Base-by-base conservation (phyloP, 2,797 vertebrate species). In the Lacerta agilis region DNA sequence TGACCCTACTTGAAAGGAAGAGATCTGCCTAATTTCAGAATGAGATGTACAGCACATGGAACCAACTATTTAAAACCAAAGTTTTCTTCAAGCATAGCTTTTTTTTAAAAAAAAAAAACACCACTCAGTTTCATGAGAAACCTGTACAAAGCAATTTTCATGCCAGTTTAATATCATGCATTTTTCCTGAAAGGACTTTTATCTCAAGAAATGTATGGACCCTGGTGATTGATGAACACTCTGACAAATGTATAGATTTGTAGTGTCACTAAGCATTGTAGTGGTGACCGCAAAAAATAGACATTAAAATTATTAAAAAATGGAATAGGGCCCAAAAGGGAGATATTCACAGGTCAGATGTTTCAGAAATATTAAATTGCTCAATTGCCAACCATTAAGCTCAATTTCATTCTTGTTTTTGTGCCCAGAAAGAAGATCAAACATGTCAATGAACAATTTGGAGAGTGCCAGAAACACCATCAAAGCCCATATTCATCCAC, bases 381-480 rank as follows among this genome's bases (percentile, higher is more conserved):
- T 88, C 90, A 92, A 90, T 91, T 91, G 23, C 13, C 58, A 89
- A 11, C 61, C 82, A 90, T 94, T 90, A 92, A 85, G 1, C 1
- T 90, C 11, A 75, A 87, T 90, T 41, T 87, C 11, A 84, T 89
- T 90, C n/a, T 5, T 89, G 4, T 72, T 86, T 88, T 79, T 89
- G 78, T 85, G 29, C 1, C 2, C 23, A 88, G 79, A 84, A n/a
- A 89, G 61, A 86, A 89, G 88, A 80, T 4, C 5, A 88, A 84
- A 25, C 13, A 86, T 82, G 86, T 80, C 85, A 5, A 90, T 87
- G n/a, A 93, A 67, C 0, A 89, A 58, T 1, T 88, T 69, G 33
- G 79, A 79, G 25, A 67, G 1, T 79, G 45, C 83, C 64, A 92
- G 86, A 91, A 92, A 76, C 78, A 86, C 9, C 41, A 87, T 43